Base-by-base conservation (phyloP, 2,888 invertebrate species). In the Amorpha juglandis region DNA sequence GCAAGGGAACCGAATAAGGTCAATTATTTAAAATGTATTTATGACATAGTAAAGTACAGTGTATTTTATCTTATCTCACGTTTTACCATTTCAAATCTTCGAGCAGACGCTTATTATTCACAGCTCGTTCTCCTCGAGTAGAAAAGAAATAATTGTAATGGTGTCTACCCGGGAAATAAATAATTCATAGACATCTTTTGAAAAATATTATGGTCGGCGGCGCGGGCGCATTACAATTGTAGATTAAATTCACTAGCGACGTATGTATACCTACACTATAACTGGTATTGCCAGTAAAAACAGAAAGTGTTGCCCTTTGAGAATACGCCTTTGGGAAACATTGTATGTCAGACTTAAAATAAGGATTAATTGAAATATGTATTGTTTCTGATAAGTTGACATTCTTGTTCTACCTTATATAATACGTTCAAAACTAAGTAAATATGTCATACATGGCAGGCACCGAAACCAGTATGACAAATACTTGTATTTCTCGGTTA, bases 91-190 rank as follows among this genome's bases (percentile, higher is more conserved):
- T 77, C 74, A 78, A 81, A 78, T 77, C 73, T 67, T 73, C 67
- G 63, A 64, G 35, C 48, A 35, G 48, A 67, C 64, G 72, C 75
- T 89, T 90, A 77, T 85, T 88, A 90, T 90, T 90, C 89, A 85
- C 80, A 73, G 82, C 82, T 79, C 80, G 86, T 87, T 86, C 81
- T 83, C 86, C 83, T 79, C 81, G 77, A 82, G 85, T 84, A 81
- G 83, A 88, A 89, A 88, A 89, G 87, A 88, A 89, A 89, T 89
- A 88, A 88, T 91, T 89, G 86, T 89, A 88, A 90, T 89, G 84
- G 86, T 87, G 89, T 87, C 87, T 89, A 87, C 82, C 81, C 82
- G 79, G 83, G 81, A 74, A 81, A 90, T 92, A 88, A 87, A 92
- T 92, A 89, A 91, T 91, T 90, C 90, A 92, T 90, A 79, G 80